These are phyloP conservation scores for Ascidia mentula DNA, from an alignment of 23 tunicate species.

Conservation along the genomic window DNA sequence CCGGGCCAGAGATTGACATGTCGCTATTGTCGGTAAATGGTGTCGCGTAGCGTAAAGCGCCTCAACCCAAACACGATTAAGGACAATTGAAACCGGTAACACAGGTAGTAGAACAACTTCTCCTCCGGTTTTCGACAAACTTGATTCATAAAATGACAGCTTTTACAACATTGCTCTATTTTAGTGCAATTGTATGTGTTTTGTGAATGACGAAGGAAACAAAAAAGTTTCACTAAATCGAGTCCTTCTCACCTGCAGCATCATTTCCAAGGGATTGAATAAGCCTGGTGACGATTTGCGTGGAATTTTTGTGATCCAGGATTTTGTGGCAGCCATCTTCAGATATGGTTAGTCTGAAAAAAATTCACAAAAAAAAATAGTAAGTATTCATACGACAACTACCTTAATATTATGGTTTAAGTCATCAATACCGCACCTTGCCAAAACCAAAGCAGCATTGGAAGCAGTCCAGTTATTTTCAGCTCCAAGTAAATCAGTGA, in stretches of 20 bases:
- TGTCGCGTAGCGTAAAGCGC: not conserved
- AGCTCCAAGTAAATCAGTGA: constrained; percentile 47
- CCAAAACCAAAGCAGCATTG: constrained; percentile 83
- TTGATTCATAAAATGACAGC: too few relatives aligned
- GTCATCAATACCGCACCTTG: constrained; percentile 53
- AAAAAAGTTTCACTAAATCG: too few relatives aligned
- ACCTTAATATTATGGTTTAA: too few relatives aligned
- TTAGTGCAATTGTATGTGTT: too few relatives aligned
- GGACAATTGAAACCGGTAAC: not conserved
- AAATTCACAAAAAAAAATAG: not conserved
- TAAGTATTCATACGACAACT: not conserved
- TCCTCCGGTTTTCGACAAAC: too few relatives aligned
- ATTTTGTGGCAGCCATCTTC: constrained; percentile 64
- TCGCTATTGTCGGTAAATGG: not conserved
- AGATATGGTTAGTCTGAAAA: constrained; percentile 74
- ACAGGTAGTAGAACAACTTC: too few relatives aligned
- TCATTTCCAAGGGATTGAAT: constrained; percentile 83
- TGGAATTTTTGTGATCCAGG: constrained; percentile 46
- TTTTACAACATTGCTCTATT: too few relatives aligned
- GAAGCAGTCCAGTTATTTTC: constrained; percentile 86
- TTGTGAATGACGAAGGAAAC: too few relatives aligned
- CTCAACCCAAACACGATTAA: not conserved
- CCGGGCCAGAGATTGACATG: not conserved
- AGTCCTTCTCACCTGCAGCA: constrained; percentile 79
- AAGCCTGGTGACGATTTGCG: constrained; percentile 46